Evolutionary conservation across 2,113 vertebrate species (phyloP), one percentile per base, ranked within the genome.

Genomic region (Sylvietta virens): DNA sequence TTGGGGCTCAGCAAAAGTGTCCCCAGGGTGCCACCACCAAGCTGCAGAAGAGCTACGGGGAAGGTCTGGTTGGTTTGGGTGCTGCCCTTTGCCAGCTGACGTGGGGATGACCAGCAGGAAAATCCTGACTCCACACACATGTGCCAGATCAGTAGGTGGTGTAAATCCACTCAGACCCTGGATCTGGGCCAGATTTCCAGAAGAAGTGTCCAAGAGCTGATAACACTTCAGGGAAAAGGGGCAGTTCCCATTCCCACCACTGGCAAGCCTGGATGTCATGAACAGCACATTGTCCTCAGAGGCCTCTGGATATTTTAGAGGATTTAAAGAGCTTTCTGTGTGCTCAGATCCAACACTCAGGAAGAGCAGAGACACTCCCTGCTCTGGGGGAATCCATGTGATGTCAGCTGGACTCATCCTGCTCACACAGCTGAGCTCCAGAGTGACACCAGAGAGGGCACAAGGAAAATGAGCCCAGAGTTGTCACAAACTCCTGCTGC

Each of bases 291-390:
- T 26, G 58, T 53, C 40, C 3, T 42, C 48, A 26, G n/a, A 79
- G 27, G 40, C 48, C 81, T 89, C 54, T 64, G 48, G 69, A 2
- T 51, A 65, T n/a, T 80, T 64, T 1, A 45, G 14, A 54, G 74
- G 42, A 73, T 33, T 70, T 66, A 27, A 65, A 90, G 79, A 82
- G 82, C 42, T 90, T 57, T 88, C 70, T 93, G 66, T 72, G 57
- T 42, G 79, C 62, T 88, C 62, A 82, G 70, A 87, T 44, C 53
- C n/a, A 64, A 15, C 16, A 5, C 54, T 42, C 31, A 44, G 66
- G 64, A 50, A 47, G 70, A 50, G 76, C 67, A 86, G 47, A 40
- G 16, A 24, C n/a, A 12, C 47, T 37, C 84, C 53, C 23, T 64
- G 51, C 73, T 91, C 81, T 0, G 0, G 67, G 58, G 60, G 28